phyloP scores from a whole-genome alignment of 1,140 invertebrate species.

The Drosophila dunni region DNA sequence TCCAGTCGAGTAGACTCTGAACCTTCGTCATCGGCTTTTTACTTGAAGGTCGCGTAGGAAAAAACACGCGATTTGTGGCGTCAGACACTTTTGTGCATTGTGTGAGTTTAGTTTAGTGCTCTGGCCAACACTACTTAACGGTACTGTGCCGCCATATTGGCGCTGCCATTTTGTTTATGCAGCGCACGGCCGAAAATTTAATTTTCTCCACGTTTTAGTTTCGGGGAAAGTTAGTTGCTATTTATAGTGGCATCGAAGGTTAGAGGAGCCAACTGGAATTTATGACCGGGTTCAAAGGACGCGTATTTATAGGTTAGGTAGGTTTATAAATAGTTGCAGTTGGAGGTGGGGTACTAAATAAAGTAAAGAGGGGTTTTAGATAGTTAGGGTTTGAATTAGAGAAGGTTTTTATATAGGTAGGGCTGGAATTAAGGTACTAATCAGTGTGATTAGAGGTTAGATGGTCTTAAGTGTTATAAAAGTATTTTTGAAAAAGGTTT shows the following conservation, averaged over 20 bases:
- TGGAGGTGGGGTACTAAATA: background rate
- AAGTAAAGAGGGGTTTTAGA: no score
- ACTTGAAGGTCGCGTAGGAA: conserved; percentile 26
- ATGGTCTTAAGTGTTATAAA: no score
- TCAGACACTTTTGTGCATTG: conserved; percentile 50
- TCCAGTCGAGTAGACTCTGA: background rate
- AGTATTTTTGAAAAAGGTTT: no score
- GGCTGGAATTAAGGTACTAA: no score
- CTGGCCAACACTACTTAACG: conserved; percentile 53
- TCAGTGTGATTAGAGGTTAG: no score
- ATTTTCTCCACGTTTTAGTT: conserved; percentile 41
- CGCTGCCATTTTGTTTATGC: conserved; percentile 35
- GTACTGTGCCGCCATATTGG: conserved; percentile 36
- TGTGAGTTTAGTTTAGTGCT: conserved; percentile 31
- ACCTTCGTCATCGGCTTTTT: conserved; percentile 4
- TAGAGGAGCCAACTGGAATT: background rate
- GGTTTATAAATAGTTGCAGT: background rate
- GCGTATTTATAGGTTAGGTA: background rate
- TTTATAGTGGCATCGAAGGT: conserved; percentile 48
- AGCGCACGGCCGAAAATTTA: conserved; percentile 41
- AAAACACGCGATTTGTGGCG: conserved; percentile 43
- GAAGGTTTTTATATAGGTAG: no score
- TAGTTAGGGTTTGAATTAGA: no score
- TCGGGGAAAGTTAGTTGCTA: conserved; percentile 34
- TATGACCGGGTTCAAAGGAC: conserved; percentile 15